Evolutionary conservation across 2,888 invertebrate genomes (phyloP).

Genomic region (Pterobdella sp.): DNA sequence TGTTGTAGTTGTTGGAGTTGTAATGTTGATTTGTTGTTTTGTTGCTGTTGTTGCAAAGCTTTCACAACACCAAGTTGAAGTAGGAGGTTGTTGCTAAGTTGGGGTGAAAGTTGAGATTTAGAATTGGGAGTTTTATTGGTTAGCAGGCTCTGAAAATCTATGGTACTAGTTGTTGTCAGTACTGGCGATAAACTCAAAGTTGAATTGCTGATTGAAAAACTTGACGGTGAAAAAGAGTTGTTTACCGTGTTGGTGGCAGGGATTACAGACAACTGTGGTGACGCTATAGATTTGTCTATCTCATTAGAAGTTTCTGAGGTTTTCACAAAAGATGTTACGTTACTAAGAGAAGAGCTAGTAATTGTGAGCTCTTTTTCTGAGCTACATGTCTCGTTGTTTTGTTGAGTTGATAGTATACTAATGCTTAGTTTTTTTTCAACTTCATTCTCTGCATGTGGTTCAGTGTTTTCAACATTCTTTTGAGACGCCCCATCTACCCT

Average conservation of each 20-base stretch:
- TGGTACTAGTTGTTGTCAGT: not conserved
- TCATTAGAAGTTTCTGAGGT: no score
- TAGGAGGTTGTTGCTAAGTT: conserved; percentile 20
- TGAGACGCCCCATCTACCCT: not conserved
- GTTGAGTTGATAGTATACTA: not conserved
- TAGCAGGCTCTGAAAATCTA: not conserved
- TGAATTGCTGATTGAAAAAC: not conserved
- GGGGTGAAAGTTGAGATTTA: conserved; percentile 1
- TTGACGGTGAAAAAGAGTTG: not conserved
- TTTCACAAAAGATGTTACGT: no score
- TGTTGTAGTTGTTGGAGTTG: conserved; percentile 30
- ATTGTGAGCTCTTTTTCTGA: no score
- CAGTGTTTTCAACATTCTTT: not conserved
- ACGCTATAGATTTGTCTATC: no score
- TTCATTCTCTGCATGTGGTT: not conserved
- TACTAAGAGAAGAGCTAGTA: no score
- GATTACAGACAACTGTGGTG: no score
- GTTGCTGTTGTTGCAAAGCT: conserved; percentile 27
- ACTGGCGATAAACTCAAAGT: not conserved
- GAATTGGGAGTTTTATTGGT: not conserved
- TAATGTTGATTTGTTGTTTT: conserved; percentile 13
- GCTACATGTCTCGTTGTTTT: no score
- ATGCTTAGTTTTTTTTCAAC: not conserved
- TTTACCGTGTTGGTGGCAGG: no score
- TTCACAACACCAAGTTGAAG: conserved; percentile 27